Conservation (phyloP, 2,113 vertebrate genomes). For the Strigops habroptila region DNA sequence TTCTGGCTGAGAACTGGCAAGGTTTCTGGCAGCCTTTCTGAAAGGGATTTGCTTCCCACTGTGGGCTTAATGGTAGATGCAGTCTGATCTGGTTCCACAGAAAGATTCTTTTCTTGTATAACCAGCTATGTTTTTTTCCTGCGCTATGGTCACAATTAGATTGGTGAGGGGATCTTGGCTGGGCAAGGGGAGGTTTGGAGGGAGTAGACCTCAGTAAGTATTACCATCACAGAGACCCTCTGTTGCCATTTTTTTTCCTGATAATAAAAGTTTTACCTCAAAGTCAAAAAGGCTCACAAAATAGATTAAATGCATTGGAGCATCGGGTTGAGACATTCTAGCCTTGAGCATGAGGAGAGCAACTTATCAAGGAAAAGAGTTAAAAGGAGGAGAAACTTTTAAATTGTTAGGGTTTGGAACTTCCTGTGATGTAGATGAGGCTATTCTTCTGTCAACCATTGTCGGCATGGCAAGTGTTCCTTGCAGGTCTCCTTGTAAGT, state of each 20-base stretch:
- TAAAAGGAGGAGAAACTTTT: background rate
- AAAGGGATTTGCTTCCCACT: background rate
- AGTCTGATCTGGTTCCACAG: background rate
- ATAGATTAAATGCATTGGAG: background rate
- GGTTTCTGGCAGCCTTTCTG: background rate
- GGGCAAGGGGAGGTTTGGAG: background rate
- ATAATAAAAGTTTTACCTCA: background rate
- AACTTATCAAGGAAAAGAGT: background rate
- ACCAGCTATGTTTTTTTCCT: background rate
- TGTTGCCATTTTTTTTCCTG: background rate
- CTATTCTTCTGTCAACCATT: background rate
- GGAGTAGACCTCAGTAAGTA: background rate
- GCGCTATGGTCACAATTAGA: background rate
- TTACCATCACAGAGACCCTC: background rate
- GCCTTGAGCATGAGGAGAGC: background rate
- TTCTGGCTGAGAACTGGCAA: conserved; percentile 3
- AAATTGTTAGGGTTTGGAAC: background rate
- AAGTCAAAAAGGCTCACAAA: background rate
- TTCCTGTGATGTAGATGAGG: background rate
- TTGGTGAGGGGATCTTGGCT: background rate
- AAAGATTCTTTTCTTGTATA: background rate
- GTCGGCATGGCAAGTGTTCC: background rate
- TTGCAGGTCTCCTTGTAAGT: background rate
- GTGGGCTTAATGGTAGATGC: background rate
- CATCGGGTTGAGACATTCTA: background rate